A percentile compares a stretch with the other conserved stretches of the same genome.
Evolutionary conservation across 2,113 vertebrate species (phyloP).

Genomic region (Hemiprocne comata): DNA sequence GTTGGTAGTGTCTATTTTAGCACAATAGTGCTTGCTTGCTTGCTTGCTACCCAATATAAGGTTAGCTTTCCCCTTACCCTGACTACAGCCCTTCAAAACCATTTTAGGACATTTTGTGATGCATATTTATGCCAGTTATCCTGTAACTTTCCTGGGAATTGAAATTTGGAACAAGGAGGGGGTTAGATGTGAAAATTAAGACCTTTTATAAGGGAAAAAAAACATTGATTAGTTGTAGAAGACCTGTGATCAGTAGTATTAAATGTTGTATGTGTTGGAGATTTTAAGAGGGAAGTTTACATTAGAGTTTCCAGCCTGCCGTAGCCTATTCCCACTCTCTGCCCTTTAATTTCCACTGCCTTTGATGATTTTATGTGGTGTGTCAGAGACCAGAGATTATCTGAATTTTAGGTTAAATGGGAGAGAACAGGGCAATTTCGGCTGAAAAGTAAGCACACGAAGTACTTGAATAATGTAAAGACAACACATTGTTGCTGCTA

Average conservation of each 20-base stretch:
- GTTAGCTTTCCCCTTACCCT: neutral
- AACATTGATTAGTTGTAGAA: neutral
- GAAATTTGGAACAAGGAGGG: neutral
- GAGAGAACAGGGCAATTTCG: neutral
- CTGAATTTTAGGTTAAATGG: slow-evolving; percentile 1
- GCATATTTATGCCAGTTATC: neutral
- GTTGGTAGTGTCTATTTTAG: neutral
- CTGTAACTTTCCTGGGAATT: neutral
- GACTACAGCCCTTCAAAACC: neutral
- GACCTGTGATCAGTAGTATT: neutral
- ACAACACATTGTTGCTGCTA: neutral
- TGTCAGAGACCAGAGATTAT: neutral
- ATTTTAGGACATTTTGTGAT: neutral
- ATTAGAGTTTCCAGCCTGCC: neutral
- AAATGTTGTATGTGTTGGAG: neutral
- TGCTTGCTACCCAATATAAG: neutral
- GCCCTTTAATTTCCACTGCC: neutral
- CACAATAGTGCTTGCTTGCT: neutral
- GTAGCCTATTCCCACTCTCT: neutral
- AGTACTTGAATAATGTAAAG: neutral
- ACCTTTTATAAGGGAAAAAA: neutral
- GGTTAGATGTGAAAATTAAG: neutral
- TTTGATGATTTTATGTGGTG: neutral
- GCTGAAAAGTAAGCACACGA: neutral
- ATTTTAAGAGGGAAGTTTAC: neutral